Percentiles rank a stretch among this genome's conserved stretches.
Evolutionary conservation across 1,140 invertebrate species (phyloP).

Genomic region (Hyles euphorbiae): DNA sequence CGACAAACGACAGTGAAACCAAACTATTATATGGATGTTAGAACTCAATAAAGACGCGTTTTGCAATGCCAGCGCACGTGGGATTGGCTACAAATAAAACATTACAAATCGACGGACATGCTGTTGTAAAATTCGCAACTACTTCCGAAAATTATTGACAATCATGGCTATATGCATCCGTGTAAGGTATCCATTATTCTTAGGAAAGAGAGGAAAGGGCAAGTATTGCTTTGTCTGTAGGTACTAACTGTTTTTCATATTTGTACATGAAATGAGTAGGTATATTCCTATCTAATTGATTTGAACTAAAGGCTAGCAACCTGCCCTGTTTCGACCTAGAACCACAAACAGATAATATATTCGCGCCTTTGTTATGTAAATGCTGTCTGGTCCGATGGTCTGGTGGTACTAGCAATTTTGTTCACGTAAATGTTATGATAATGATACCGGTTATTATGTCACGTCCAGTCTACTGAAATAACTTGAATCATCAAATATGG

Average conservation of each 20-base stretch:
- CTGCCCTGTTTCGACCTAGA: constrained; percentile 4
- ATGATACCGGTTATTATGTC: neutral
- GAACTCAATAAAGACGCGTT: constrained; percentile 34
- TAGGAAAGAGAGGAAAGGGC: neutral
- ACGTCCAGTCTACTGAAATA: neutral
- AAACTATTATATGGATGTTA: constrained; percentile 47
- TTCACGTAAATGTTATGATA: constrained; percentile 2
- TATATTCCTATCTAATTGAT: constrained; percentile 1
- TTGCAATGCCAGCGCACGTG: constrained; percentile 44
- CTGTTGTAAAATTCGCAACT: too few species aligned
- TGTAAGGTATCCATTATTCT: too few species aligned
- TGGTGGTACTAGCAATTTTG: too few species aligned
- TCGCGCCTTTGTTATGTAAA: constrained; percentile 51
- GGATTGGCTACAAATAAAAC: constrained; percentile 6
- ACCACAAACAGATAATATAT: constrained; percentile 40
- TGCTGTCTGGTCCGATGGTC: constrained; percentile 10
- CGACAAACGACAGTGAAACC: constrained; percentile 59
- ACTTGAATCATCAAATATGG: neutral
- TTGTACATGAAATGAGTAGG: neutral
- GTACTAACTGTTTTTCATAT: too few species aligned
- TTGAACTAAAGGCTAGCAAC: constrained; percentile 1
- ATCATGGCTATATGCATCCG: too few species aligned
- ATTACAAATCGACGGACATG: constrained; percentile 8
- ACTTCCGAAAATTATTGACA: too few species aligned
- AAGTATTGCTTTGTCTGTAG: neutral